Percentiles rank a stretch among this genome's conserved stretches.
Evolutionary conservation across 1,140 invertebrate species (phyloP).

Genomic region (Hermatobates lingyangjiaoensis): DNA sequence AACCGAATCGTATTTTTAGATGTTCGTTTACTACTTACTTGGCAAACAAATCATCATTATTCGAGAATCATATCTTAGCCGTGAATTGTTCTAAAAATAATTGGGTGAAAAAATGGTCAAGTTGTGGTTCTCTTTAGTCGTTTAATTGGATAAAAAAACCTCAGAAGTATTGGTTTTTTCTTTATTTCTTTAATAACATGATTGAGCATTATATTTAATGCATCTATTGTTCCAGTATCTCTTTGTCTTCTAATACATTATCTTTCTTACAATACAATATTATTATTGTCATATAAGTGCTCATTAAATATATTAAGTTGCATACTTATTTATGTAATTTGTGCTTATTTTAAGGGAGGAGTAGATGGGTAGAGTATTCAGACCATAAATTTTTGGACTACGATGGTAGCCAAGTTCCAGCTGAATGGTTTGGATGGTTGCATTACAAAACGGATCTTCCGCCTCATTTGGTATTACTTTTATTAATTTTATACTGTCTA

Average conservation of each 20-base stretch:
- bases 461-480: conserved; percentile 28
- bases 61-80: neutral
- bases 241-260: neutral
- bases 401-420: conserved; percentile 80
- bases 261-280: neutral
- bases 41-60: neutral
- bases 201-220: neutral
- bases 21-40: neutral
- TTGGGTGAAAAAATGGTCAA: no score
- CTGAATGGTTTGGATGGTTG: conserved; percentile 79
- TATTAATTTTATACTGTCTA: no score
- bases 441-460: conserved; percentile 65
- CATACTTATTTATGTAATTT: neutral
- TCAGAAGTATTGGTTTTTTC: neutral
- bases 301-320: neutral
- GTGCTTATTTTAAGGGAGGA: conserved; percentile 37
- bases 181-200: neutral
- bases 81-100: no score
- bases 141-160: no score
- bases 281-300: neutral
- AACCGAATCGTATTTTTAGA: neutral
- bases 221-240: neutral
- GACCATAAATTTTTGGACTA: conserved; percentile 63
- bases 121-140: no score
- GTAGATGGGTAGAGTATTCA: conserved; percentile 84